Percentiles rank a stretch among this genome's conserved stretches.
Conservation (phyloP, 2,797 vertebrate species). For the Triplophysa yarkandensis region DNA sequence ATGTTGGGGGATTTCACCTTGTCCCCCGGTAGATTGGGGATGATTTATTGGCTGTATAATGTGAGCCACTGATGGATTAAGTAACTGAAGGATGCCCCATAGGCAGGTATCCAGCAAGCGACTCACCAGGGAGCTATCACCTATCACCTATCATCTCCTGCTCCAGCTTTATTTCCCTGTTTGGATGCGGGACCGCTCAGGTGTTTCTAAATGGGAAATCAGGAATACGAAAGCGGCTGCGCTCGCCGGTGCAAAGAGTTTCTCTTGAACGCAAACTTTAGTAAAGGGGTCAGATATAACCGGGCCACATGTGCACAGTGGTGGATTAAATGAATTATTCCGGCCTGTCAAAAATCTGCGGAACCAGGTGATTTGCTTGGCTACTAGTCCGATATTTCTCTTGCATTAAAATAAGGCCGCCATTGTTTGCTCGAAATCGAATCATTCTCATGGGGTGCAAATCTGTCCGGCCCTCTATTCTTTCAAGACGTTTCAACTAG, state of each 20-base stretch:
- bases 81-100: slow-evolving; percentile 59
- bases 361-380: slow-evolving; percentile 57
- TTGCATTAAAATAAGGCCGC: slow-evolving; percentile 51
- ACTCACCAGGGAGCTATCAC: slow-evolving; percentile 49
- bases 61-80: slow-evolving; percentile 65
- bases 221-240: slow-evolving; percentile 23
- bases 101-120: slow-evolving; percentile 61
- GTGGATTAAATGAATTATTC: slow-evolving; percentile 59
- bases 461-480: slow-evolving; percentile 52
- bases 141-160: slow-evolving; percentile 50
- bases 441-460: slow-evolving; percentile 50
- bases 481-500: slow-evolving; percentile 42
- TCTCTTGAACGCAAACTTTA: slow-evolving; percentile 36
- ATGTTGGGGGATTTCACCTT: slow-evolving; percentile 62
- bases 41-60: slow-evolving; percentile 73
- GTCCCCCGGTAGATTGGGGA: slow-evolving; percentile 62
- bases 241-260: slow-evolving; percentile 26
- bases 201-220: slow-evolving; percentile 39
- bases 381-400: slow-evolving; percentile 48
- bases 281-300: slow-evolving; percentile 47
- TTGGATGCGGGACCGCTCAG: slow-evolving; percentile 44
- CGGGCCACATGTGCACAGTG: slow-evolving; percentile 53
- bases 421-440: slow-evolving; percentile 56
- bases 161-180: slow-evolving; percentile 30
- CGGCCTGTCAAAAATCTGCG: slow-evolving; percentile 50